Percentiles rank a stretch among this genome's conserved stretches.
Conservation (phyloP, 92 coral and sea anemone species). For the Isaurus tuberculatus region DNA sequence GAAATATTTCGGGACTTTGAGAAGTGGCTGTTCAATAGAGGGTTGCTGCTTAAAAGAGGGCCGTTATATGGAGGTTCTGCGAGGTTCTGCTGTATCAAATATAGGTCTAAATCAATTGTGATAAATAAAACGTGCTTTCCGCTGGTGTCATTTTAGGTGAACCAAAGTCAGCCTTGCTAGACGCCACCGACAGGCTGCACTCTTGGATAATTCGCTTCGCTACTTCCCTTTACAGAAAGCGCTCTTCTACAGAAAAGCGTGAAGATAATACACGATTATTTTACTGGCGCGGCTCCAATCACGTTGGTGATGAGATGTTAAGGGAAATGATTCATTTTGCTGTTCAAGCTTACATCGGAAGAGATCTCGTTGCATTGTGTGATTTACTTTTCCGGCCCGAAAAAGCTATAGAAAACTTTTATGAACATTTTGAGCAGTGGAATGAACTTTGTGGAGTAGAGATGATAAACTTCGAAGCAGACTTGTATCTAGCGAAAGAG, state of each 20-base stretch:
- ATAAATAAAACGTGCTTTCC: neutral
- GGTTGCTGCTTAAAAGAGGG: no score
- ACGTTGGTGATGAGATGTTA: neutral
- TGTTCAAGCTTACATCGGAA: constrained; percentile 38
- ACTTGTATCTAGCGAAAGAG: constrained; percentile 33
- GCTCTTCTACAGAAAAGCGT: neutral
- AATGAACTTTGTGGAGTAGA: constrained; percentile 28
- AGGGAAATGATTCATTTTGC: constrained; percentile 27
- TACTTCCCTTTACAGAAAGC: neutral
- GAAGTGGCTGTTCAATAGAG: no score
- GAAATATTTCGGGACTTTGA: no score
- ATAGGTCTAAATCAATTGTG: no score
- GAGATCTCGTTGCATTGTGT: constrained; percentile 41
- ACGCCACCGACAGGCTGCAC: constrained; percentile 12
- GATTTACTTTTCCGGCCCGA: constrained; percentile 25
- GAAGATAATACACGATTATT: neutral
- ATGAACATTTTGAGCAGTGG: constrained; percentile 1
- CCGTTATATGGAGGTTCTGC: no score
- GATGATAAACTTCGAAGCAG: constrained; percentile 30
- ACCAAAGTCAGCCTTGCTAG: constrained; percentile 28
- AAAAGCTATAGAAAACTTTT: neutral
- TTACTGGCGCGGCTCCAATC: neutral
- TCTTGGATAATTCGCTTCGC: constrained; percentile 31
- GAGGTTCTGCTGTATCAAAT: no score
- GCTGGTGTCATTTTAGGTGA: constrained; percentile 10